phyloP scores from a whole-genome alignment of 2,888 invertebrate genomes.

The Drosophila buzzatii region DNA sequence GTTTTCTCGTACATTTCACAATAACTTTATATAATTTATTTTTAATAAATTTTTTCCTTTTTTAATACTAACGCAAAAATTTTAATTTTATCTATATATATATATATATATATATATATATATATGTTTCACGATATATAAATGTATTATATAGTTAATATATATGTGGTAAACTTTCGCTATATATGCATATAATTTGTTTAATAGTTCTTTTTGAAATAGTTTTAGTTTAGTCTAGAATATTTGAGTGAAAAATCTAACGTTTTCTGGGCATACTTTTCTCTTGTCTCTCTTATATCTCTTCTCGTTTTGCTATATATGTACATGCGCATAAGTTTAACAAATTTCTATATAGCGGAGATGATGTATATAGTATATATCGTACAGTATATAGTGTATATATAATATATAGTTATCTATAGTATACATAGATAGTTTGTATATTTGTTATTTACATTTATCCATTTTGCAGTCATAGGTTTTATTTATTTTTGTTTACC shows the following conservation, averaged over 20 bases:
- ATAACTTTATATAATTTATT: slow-evolving; percentile 23
- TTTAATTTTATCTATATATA: background rate
- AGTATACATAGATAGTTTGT: slow-evolving; percentile 9
- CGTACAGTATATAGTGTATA: slow-evolving; percentile 9
- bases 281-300: background rate
- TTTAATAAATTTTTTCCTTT: slow-evolving; percentile 25
- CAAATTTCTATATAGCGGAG: slow-evolving; percentile 33
- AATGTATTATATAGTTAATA: slow-evolving; percentile 14
- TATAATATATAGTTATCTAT: slow-evolving; percentile 14
- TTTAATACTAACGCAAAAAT: slow-evolving; percentile 62
- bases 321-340: slow-evolving; percentile 46
- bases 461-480: slow-evolving; percentile 60
- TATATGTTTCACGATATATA: slow-evolving; percentile 21
- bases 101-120: slow-evolving; percentile 10
- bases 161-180: slow-evolving; percentile 20
- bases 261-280: slow-evolving; percentile 6
- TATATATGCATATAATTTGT: slow-evolving; percentile 18
- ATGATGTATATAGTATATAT: slow-evolving; percentile 11
- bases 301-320: slow-evolving; percentile 29
- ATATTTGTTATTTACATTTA: slow-evolving; percentile 42
- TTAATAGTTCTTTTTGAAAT: slow-evolving; percentile 11
- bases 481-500: slow-evolving; percentile 41
- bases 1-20: slow-evolving; percentile 39
- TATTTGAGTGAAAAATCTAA: slow-evolving; percentile 64
- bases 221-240: slow-evolving; percentile 21